A percentile compares a stretch with the other conserved stretches of the same genome.
Evolutionary conservation across 2,113 vertebrate species (phyloP).

Genomic region (Cyanoramphus novaezelandiae): DNA sequence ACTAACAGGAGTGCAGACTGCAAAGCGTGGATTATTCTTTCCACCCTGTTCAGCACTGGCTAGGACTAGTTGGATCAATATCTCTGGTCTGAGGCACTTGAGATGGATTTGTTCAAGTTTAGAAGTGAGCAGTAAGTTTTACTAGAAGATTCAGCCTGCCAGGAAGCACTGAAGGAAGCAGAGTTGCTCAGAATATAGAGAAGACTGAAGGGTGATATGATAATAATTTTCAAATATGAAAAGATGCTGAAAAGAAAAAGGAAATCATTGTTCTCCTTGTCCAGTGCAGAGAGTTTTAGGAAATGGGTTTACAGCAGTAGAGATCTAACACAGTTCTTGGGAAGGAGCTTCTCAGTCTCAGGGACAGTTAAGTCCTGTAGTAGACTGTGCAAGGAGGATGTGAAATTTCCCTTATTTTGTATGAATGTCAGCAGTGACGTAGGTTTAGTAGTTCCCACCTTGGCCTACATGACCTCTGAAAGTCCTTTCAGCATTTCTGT

Average conservation of each 20-base stretch:
- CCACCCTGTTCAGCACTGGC: not conserved
- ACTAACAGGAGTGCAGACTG: not conserved
- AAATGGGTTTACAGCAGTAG: not conserved
- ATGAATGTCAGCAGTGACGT: not conserved
- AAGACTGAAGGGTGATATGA: not conserved
- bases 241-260: not conserved
- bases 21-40: not conserved
- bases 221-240: not conserved
- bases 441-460: not conserved
- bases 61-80: not conserved
- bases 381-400: not conserved
- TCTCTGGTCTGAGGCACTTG: not conserved
- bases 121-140: not conserved
- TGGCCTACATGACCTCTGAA: conserved; percentile 25
- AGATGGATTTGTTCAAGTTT: not conserved
- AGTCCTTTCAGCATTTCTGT: not conserved
- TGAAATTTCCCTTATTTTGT: not conserved
- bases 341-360: not conserved
- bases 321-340: not conserved
- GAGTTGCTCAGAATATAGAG: not conserved
- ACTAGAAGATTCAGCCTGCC: not conserved
- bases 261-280: not conserved
- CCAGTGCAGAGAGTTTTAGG: not conserved
- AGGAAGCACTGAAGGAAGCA: not conserved
- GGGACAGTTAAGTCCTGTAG: not conserved